Evolutionary conservation across 2,888 invertebrate species (phyloP), one percentile per base, ranked within the genome.

Genomic region (Bedellia somnulentella): DNA sequence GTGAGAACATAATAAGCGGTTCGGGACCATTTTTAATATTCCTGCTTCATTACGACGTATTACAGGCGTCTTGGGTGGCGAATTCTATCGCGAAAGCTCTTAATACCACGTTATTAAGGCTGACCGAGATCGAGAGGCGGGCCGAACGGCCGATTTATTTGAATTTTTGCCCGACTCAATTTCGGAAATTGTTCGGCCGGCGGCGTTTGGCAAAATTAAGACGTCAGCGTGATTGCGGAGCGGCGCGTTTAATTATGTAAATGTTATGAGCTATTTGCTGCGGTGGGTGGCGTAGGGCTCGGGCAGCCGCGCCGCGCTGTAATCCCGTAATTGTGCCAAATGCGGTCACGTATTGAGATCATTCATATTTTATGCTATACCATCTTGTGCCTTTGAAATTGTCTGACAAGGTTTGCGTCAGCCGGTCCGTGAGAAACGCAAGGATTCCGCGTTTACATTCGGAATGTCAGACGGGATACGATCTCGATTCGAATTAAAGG

Each of bases 1-100:
- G 73, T 75, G 73, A 71, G 73, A 75, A 73, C 68, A 62, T 73
- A 73, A 75, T 75, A 71, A 73, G 73, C 68, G 62, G 75, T 66
- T 68, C 49, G 64, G 52, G 43, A 49, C 63, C 70, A 70, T 71
- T 75, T 73, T 75, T 75, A 75, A 73, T 75, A 71, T 71, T 73
- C 70, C 58, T 52, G 68, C 70, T 68, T 75, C 70, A 71, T 75
- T 73, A 75, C 68, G 60, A 58, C 66, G 59, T 68, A 75, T 75
- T 73, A 71, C 68, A 63, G 61, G 60, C 73, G 64, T 70, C 73
- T 70, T 75, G 73, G 73, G 73, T 75, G 73, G 73, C 68, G 71
- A 71, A 71, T 73, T 70, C 71, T 71, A 73, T 70, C 66, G 73
- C 70, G 68, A 59, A 62, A 68, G 63, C 57, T 61, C 66, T 64